phyloP scores from a whole-genome alignment of 1,140 invertebrate species.

The Drosophila orosa region DNA sequence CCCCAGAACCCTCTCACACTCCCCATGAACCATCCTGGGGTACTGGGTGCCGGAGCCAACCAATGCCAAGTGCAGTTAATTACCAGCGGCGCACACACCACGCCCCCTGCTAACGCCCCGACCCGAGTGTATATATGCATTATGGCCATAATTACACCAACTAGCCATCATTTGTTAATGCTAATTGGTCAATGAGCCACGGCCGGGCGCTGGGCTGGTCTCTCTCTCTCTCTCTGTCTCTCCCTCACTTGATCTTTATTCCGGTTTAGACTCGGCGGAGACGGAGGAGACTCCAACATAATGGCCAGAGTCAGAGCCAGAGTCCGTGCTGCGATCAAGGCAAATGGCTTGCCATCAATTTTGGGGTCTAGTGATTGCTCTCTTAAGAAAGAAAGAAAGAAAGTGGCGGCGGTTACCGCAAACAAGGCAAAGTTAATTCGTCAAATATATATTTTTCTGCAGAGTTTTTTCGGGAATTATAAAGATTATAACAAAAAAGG shows the following conservation, averaged over 20 bases:
- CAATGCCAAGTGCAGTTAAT: conserved; percentile 45
- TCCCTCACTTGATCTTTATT: conserved; percentile 7
- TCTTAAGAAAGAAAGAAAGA: conserved; percentile 18
- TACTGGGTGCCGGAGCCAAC: too few species aligned
- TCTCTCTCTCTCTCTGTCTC: neutral
- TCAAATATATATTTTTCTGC: neutral
- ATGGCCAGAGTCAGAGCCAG: conserved; percentile 21
- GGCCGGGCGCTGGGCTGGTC: too few species aligned
- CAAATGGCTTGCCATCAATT: conserved; percentile 51
- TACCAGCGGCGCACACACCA: conserved; percentile 55
- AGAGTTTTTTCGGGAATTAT: conserved; percentile 20
- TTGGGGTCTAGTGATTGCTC: conserved; percentile 38
- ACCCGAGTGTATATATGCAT: conserved; percentile 65
- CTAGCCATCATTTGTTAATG: conserved; percentile 82
- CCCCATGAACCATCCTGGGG: too few species aligned
- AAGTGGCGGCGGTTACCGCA: conserved; percentile 16
- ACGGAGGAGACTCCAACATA: conserved; percentile 6
- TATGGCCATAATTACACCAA: conserved; percentile 81
- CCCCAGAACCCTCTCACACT: conserved; percentile 7
- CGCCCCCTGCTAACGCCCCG: conserved; percentile 58
- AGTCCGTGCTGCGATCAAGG: conserved; percentile 35
- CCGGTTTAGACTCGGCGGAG: conserved; percentile 6
- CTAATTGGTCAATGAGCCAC: conserved; percentile 79
- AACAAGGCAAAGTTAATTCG: conserved; percentile 29
- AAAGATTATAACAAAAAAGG: neutral